Conservation (phyloP, 2,888 invertebrate genomes). For the Notocelia uddmanniana region DNA sequence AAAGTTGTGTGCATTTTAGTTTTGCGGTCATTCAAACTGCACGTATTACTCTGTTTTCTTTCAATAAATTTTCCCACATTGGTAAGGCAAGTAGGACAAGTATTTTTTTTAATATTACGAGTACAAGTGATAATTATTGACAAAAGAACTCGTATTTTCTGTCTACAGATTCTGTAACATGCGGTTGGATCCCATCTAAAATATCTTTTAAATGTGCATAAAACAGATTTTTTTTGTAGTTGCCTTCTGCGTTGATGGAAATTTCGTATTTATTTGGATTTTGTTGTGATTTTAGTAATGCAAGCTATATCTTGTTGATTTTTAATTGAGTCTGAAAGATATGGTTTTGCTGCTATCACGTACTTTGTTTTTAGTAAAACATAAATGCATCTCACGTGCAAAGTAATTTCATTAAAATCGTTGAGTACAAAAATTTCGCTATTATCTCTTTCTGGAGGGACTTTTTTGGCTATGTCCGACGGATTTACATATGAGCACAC, state of each 20-base stretch:
- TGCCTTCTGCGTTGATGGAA: not conserved
- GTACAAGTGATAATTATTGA: too few relatives aligned
- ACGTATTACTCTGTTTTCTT: too few relatives aligned
- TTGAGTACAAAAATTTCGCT: not conserved
- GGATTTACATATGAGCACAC: not conserved
- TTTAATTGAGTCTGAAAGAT: not conserved
- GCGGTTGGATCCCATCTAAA: too few relatives aligned
- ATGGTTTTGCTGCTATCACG: not conserved
- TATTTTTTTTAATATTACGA: too few relatives aligned
- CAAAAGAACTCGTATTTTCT: too few relatives aligned
- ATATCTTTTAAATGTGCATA: too few relatives aligned
- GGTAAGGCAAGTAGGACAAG: too few relatives aligned
- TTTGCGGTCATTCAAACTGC: too few relatives aligned
- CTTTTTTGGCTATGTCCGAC: not conserved
- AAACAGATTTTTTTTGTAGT: slow-evolving; percentile 6
- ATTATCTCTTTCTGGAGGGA: slow-evolving; percentile 1
- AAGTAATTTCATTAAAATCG: not conserved
- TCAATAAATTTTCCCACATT: too few relatives aligned
- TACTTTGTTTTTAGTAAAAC: not conserved
- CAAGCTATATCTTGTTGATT: not conserved
- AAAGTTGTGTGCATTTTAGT: too few relatives aligned
- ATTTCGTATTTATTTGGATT: not conserved
- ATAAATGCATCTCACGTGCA: not conserved
- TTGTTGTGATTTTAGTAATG: not conserved
- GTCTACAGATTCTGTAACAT: too few relatives aligned